Percentiles rank a stretch among this genome's conserved stretches.
Evolutionary conservation across 2,113 vertebrate genomes (phyloP).

Genomic region (Peromyscus maniculatus): DNA sequence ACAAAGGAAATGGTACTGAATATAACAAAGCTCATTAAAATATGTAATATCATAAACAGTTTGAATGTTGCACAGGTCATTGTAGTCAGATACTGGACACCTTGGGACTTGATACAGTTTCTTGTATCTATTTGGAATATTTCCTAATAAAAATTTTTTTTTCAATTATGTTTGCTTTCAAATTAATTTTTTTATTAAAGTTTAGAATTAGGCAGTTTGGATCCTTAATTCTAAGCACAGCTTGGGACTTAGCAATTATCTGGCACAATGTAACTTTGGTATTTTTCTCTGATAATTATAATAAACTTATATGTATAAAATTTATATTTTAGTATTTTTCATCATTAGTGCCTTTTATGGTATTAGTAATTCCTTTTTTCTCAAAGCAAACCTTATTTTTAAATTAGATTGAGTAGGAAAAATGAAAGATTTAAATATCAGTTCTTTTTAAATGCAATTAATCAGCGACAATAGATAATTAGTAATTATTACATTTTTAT

Average conservation of each 20-base stretch:
- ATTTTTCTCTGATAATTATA: constrained; percentile 30
- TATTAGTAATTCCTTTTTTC: constrained; percentile 44
- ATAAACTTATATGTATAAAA: constrained; percentile 50
- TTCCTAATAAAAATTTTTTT: constrained; percentile 9
- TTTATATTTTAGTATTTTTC: constrained; percentile 56
- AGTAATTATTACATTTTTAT: constrained; percentile 78
- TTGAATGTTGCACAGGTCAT: constrained; percentile 27
- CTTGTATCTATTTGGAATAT: constrained; percentile 52
- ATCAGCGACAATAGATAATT: constrained; percentile 65
- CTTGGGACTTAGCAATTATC: constrained; percentile 61
- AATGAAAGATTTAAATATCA: constrained; percentile 71
- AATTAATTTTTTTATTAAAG: constrained; percentile 41
- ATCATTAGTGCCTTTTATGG: constrained; percentile 45
- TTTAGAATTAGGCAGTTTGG: constrained; percentile 63
- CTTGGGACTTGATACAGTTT: neutral
- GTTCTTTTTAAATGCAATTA: constrained; percentile 65
- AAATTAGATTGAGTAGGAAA: constrained; percentile 71
- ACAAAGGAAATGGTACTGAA: constrained; percentile 87
- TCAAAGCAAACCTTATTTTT: constrained; percentile 60
- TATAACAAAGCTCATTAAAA: constrained; percentile 46
- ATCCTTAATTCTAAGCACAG: constrained; percentile 44
- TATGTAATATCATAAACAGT: constrained; percentile 40
- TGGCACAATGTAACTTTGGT: constrained; percentile 25
- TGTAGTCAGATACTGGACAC: neutral
- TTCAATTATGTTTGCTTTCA: constrained; percentile 24